Evolutionary conservation across 2,113 vertebrate species (phyloP), one percentile per base, ranked within the genome.

Genomic region (Hassar affinis): DNA sequence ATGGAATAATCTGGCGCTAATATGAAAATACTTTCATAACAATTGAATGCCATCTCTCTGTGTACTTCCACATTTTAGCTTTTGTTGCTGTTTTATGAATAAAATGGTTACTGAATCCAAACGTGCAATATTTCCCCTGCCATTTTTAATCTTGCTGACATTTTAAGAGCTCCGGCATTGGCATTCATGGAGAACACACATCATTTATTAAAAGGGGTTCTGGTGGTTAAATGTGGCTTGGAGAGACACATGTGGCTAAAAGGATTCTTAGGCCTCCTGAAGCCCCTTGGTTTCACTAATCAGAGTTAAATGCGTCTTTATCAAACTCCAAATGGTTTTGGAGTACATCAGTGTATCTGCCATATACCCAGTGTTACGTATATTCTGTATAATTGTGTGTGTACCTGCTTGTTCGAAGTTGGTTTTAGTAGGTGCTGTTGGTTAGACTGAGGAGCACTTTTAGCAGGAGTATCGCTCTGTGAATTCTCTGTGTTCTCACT

Each of bases 401-500:
- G 30, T 25, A 93, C 94, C 93, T 94, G 94, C 86, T 95, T 95
- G 90, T 91, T 93, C 76, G 76, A 72, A 8, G 90, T 92, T 17
- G 94, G 94, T 82, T 95, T 95, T 79, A 95, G 92, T 81, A 94
- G 87, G 84, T 95, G 93, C 79, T 91, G 93, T 81, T 93, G 93
- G 94, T 87, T 93, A 90, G 42, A 91, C 1, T 91, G 83, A 68
- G 85, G 87, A 20, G 87, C 88, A 81, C 90, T 10, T 87, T 94
- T 88, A 22, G 84, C 85, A 38, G 85, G 92, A 87, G 93, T 94
- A 88, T 86, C 90, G 83, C 84, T 94, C 87, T 91, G 92, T 0
- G 94, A 90, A 9, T 90, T 94, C 90, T n/a, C 90, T 90, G 8
- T 89, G 85, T 82, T 89, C 90, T 80, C 93, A 87, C 4, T 54